Percentiles rank a stretch among this genome's conserved stretches.
These are phyloP conservation scores for Zygogramma bicolorata DNA, from an alignment of 2,888 invertebrate genomes.

Conservation along the genomic window DNA sequence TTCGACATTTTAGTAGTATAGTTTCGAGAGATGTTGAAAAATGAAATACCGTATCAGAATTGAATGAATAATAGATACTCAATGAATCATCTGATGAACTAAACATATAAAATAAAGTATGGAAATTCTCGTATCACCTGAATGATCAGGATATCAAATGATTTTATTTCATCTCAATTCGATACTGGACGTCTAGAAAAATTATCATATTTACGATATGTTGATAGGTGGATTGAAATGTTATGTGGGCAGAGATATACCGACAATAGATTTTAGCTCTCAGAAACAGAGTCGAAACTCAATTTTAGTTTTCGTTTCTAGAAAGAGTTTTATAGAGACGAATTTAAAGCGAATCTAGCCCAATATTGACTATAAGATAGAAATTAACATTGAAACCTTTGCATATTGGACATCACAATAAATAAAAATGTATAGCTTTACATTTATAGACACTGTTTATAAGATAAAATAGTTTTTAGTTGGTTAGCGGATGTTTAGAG, in stretches of 20 bases:
- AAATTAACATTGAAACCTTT: neutral
- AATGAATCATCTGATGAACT: no score
- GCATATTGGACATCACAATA: constrained; percentile 7
- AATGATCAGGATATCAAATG: no score
- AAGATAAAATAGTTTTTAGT: neutral
- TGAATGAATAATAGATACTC: no score
- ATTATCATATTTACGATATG: neutral
- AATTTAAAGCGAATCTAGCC: neutral
- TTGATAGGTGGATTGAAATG: constrained; percentile 20
- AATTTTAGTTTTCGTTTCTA: constrained; percentile 24
- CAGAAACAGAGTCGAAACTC: constrained; percentile 43
- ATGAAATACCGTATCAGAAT: no score
- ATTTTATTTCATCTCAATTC: no score
- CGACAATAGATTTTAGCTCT: constrained; percentile 57
- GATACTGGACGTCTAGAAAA: neutral
- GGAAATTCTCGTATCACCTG: no score
- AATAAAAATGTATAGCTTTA: constrained; percentile 7
- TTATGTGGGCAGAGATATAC: constrained; percentile 45
- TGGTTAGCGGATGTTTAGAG: neutral
- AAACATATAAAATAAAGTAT: no score
- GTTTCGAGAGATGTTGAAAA: no score
- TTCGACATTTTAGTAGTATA: no score
- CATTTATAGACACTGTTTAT: constrained; percentile 2
- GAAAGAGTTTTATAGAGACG: constrained; percentile 23
- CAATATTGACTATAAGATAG: neutral